Evolutionary conservation across 2,797 vertebrate genomes (phyloP).

Genomic region (Myioborus melanocephalus): DNA sequence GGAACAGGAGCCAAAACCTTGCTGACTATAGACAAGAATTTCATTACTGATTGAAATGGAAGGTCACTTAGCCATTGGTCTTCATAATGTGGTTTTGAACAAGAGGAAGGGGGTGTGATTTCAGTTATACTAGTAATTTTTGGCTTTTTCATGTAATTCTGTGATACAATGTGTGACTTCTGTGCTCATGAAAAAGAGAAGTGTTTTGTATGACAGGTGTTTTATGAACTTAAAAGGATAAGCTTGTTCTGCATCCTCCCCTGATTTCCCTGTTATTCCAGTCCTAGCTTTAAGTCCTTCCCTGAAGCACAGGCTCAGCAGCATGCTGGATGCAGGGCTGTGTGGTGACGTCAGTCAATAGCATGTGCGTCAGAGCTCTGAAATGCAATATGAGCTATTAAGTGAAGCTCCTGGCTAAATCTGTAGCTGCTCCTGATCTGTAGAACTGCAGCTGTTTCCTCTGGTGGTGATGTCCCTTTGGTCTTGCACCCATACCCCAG

Average conservation of each 20-base stretch:
- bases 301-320: background rate
- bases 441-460: background rate
- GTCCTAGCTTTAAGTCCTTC: background rate
- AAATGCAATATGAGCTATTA: background rate
- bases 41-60: background rate
- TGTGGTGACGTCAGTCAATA: background rate
- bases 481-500: background rate
- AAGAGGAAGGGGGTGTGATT: background rate
- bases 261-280: conserved; percentile 34
- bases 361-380: background rate
- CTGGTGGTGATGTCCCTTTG: background rate
- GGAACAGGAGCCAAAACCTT: background rate
- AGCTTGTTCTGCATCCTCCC: background rate
- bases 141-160: background rate
- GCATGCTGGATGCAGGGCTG: background rate
- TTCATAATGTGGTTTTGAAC: background rate
- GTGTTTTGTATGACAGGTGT: background rate
- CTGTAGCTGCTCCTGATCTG: background rate
- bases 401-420: background rate
- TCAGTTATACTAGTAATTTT: background rate
- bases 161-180: background rate
- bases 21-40: background rate
- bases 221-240: background rate
- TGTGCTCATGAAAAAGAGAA: background rate
- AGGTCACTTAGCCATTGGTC: background rate